These are phyloP conservation scores for Microdon myrmicae DNA, from an alignment of 2,888 invertebrate species.

Conservation along the genomic window DNA sequence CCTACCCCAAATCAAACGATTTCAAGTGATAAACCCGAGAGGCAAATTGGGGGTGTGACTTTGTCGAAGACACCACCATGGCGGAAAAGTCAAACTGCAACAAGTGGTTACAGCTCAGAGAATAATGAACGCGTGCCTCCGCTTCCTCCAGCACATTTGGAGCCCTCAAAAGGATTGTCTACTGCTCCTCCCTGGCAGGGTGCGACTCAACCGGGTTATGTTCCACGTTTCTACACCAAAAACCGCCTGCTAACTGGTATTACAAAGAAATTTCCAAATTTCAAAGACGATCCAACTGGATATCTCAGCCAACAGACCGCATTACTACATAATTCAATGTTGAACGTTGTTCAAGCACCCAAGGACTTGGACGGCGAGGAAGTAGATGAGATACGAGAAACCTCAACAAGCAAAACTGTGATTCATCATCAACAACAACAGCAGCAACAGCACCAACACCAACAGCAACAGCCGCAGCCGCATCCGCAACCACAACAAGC, in stretches of 20 bases:
- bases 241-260: constrained; percentile 45
- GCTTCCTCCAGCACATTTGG: constrained; percentile 54
- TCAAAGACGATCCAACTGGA: constrained; percentile 91
- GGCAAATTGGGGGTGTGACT: constrained; percentile 54
- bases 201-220: constrained; percentile 11
- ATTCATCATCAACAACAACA: constrained; percentile 43
- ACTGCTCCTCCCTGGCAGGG: constrained; percentile 50
- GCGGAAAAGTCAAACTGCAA: constrained; percentile 55
- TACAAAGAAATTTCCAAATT: constrained; percentile 73
- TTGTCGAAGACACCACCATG: constrained; percentile 57
- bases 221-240: constrained; percentile 29
- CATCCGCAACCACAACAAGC: constrained; percentile 48
- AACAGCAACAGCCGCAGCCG: constrained; percentile 43
- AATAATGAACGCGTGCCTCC: constrained; percentile 56
- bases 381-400: constrained; percentile 23
- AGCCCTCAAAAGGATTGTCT: constrained; percentile 33
- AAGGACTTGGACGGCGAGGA: constrained; percentile 20
- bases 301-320: constrained; percentile 92
- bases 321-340: constrained; percentile 83
- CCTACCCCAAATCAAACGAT: neutral
- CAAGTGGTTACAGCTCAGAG: constrained; percentile 24
- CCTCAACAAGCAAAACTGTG: constrained; percentile 38
- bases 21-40: constrained; percentile 30
- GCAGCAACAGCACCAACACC: constrained; percentile 54
- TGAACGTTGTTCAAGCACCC: constrained; percentile 66